Evolutionary conservation across 2,888 invertebrate genomes (phyloP), one percentile per base, ranked within the genome.

Genomic region (Mythimna impura): DNA sequence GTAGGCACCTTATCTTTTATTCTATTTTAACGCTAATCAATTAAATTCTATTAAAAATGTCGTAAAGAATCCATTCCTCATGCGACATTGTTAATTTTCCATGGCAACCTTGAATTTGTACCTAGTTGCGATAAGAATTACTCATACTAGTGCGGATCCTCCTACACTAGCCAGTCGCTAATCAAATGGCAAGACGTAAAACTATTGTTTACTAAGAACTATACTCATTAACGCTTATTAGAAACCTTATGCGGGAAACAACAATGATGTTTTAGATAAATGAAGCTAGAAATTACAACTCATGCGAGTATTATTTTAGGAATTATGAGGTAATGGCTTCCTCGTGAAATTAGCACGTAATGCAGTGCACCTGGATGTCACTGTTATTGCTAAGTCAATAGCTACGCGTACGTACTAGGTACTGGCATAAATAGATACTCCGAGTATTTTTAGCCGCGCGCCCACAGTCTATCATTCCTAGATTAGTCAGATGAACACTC

Each of bases 41-140:
- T 60, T 60, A 36, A 36, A 60, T 57, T 64, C 14, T 47, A 40
- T 30, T 22, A 63, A 20, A 20, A 80, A 69, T 68, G 63, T 73
- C 34, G 62, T 64, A 50, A 78, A 74, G 65, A 78, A 84, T 60
- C 34, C 43, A 25, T 75, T 76, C 69, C 66, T 54, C 43, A 71
- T 63, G 55, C 68, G 63, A 72, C 71, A 71, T 67, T 77, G 82
- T 90, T 91, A 92, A 91, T 92, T 93, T 93, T 92, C 93, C 92
- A 89, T 84, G 80, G 80, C 83, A 90, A 89, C 94, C 92, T 93
- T 93, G 91, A 88, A 86, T 82, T 74, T 85, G 79, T 86, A 77
- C 70, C 50, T 73, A 81, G 85, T 52, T 17, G 80, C 90, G 93
- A 94, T 93, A 93, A 93, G 86, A 86, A 91, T 92, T 93, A 93